A percentile compares a stretch with the other conserved stretches of the same genome.
phyloP scores from a whole-genome alignment of 2,888 invertebrate genomes.

The Tricholauxania praeusta region DNA sequence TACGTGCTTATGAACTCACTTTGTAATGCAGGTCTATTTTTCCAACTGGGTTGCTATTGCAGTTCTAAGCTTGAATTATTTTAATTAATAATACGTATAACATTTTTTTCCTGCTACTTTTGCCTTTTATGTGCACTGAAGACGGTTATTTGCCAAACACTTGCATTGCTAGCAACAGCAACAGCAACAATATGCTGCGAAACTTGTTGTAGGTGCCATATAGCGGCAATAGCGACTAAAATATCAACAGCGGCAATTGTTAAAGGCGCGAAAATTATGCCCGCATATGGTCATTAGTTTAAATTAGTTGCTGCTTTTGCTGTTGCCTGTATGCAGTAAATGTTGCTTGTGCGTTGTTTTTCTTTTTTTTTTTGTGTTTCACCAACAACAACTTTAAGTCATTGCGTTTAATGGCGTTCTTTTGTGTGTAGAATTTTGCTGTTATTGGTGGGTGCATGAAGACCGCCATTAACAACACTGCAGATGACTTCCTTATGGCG shows the following conservation, averaged over 20 bases:
- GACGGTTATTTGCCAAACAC: neutral
- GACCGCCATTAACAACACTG: slow-evolving; percentile 21
- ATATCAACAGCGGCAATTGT: neutral
- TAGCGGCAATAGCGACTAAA: neutral
- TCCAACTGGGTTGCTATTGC: too few species aligned
- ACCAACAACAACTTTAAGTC: neutral
- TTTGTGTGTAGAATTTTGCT: neutral
- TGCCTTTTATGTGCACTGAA: slow-evolving; percentile 1
- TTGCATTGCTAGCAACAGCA: neutral
- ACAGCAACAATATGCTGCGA: neutral
- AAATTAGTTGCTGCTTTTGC: neutral
- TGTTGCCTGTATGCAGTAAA: neutral
- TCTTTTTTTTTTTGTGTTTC: too few species aligned
- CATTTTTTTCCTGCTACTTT: neutral
- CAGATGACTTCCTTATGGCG: too few species aligned
- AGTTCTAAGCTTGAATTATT: slow-evolving; percentile 2
- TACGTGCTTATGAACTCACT: too few species aligned
- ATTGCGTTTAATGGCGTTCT: neutral
- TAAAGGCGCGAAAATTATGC: slow-evolving; percentile 25
- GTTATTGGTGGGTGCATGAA: neutral
- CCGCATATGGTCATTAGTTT: slow-evolving; percentile 24
- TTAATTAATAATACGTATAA: neutral
- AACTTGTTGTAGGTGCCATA: too few species aligned
- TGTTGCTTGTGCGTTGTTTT: neutral
- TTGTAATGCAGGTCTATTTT: too few species aligned